Evolutionary conservation across 2,113 vertebrate genomes (phyloP).

Genomic region (Xenus cinereus): DNA sequence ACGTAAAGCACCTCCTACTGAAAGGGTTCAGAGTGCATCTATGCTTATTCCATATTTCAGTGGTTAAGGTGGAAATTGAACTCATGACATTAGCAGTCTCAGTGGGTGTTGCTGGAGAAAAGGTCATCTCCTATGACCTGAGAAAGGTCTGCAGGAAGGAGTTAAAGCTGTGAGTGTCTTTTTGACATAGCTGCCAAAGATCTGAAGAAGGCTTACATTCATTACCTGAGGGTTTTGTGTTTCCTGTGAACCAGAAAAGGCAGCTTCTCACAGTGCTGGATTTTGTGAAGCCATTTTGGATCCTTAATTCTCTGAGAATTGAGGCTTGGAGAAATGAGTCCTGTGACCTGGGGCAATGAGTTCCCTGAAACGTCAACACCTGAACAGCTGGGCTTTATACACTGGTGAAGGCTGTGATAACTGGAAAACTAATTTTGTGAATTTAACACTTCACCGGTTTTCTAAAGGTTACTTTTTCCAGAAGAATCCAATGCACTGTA

Average conservation of each 20-base stretch:
- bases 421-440: not conserved
- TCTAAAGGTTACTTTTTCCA: not conserved
- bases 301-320: not conserved
- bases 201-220: not conserved
- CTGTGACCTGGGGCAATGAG: not conserved
- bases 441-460: not conserved
- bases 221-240: not conserved
- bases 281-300: not conserved
- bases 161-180: not conserved
- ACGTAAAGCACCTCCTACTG: not conserved
- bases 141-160: not conserved
- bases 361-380: not conserved
- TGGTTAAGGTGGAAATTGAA: not conserved
- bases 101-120: not conserved
- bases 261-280: not conserved
- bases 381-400: not conserved
- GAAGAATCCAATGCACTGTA: not conserved
- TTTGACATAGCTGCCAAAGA: not conserved
- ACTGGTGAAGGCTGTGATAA: not conserved
- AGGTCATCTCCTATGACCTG: constrained; percentile 15
- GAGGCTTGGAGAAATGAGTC: not conserved
- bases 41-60: not conserved
- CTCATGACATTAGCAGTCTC: not conserved
- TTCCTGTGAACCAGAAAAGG: not conserved
- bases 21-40: not conserved